Base-by-base conservation (phyloP, 2,113 vertebrate genomes). In the Sinocyclocheilus maitianheensis region DNA sequence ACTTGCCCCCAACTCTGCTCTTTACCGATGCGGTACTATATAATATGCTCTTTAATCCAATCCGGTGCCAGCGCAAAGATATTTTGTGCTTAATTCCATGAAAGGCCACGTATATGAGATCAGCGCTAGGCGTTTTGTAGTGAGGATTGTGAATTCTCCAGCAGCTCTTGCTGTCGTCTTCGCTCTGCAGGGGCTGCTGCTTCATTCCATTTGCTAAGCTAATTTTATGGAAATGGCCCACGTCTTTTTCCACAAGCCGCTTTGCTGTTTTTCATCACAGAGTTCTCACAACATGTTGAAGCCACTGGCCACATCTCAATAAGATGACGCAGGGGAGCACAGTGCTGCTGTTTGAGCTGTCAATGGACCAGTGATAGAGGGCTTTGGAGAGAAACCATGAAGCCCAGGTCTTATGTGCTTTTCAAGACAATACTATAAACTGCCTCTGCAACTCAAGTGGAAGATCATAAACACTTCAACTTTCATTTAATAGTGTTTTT, bases 201-300 rank as follows among this genome's bases (percentile, higher is more conserved):
- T 83, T 77, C 5, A 16, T 81, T 91, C 34, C 78, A 84, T 80
- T 77, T 71, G 83, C 80, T 90, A 91, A 92, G 90, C 90, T 89
- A 91, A 94, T 92, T 91, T 91, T 91, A 92, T 92, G 90, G 87
- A 91, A 92, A 93, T 90, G 43, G 85, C 89, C 84, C 85, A 89
- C 91, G 67, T 63, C 78, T 85, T 86, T 67, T 72, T 81, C 77
- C 58, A 62, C 46, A 89, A 83, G 74, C 62, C 22, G 65, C 43
- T 84, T 90, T 71, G 71, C 67, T 60, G 77, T 53, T 88, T 88
- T 91, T 92, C 85, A 86, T 86, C 85, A 79, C 63, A 55, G 77
- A 48, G 89, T 87, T 85, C 86, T 85, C 81, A 85, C 89, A 90
- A 86, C 62, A 85, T 30, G 51, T 85, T 77, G 88, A 89, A 90